Base-by-base conservation (phyloP, 2,797 vertebrate genomes). In the Urocyon cinereoargenteus region DNA sequence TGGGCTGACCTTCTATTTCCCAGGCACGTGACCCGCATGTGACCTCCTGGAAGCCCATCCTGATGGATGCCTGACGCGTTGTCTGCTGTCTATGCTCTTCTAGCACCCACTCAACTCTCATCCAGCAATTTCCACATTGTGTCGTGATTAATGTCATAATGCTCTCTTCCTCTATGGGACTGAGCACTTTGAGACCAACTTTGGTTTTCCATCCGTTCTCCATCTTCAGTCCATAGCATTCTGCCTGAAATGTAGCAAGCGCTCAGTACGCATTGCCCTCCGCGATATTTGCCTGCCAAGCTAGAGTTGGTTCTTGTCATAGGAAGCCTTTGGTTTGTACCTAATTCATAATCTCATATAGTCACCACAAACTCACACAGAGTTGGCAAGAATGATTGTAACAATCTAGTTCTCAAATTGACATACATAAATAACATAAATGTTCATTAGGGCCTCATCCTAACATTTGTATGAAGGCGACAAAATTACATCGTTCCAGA, bases 401-500 rank as follows among this genome's bases (percentile, higher is more conserved):
- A 55, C 2, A 4, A 94, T 88, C 49, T 53, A n/a, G n/a, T 55
- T 79, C 73, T 88, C 89, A 93, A 66, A 64, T 5, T 87, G 57
- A 36, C 57, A 18, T 28, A 49, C 22, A 40, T 49, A 40, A 77
- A 70, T 55, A 68, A n/a, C 6, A 45, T 16, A 85, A n/a, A 22
- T 10, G 28, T 57, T 72, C 72, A 18, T 77, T 77, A 59, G 24
- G 78, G 26, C 82, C 45, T 88, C 51, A 15, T 34, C 55, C 40
- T 55, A 53, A 77, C 3, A 16, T 61, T 78, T 59, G 5, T 19
- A 57, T 26, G 28, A 31, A 94, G 70, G 16, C 81, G 21, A 59
- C 51, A 70, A 87, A 96, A 82, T 72, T 49, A 49, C 8, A 85
- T 28, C 36, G 86, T 92, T 91, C 28, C 49, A 73, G 61, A 96